Conservation (phyloP, 2,888 invertebrate genomes). For the Rotaria magnacalcarata region DNA sequence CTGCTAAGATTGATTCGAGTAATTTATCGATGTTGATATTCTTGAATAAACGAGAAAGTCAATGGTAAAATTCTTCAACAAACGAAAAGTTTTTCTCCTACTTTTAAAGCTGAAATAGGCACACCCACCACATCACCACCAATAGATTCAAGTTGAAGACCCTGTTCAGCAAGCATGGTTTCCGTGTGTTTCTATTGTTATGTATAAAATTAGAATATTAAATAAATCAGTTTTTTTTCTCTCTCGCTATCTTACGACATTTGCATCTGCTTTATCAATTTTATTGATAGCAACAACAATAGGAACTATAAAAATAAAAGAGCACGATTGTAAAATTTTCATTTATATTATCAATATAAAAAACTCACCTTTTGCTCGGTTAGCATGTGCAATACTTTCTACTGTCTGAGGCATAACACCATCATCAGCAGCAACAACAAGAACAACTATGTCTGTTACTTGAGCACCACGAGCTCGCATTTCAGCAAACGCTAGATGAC, state of each 20-base stretch:
- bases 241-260: conserved; percentile 67
- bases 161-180: conserved; percentile 71
- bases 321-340: conserved; percentile 65
- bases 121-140: conserved; percentile 89
- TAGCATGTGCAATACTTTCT: conserved; percentile 81
- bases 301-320: conserved; percentile 60
- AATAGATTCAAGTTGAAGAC: conserved; percentile 75
- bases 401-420: conserved; percentile 96
- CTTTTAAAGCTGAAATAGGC: conserved; percentile 80
- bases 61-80: conserved; percentile 44
- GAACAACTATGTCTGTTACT: conserved; percentile 86
- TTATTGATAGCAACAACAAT: conserved; percentile 96
- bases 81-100: conserved; percentile 45
- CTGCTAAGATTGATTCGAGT: conserved; percentile 72
- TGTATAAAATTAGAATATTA: neutral
- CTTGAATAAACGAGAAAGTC: conserved; percentile 49
- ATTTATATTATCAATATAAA: conserved; percentile 47
- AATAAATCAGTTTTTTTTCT: neutral
- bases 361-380: conserved; percentile 67
- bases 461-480: conserved; percentile 90
- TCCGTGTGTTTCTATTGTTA: conserved; percentile 69
- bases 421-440: conserved; percentile 91
- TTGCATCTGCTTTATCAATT: conserved; percentile 83
- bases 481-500: conserved; percentile 90
- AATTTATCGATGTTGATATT: conserved; percentile 72